phyloP scores from a whole-genome alignment of 2,888 invertebrate species.

The Actias luna region DNA sequence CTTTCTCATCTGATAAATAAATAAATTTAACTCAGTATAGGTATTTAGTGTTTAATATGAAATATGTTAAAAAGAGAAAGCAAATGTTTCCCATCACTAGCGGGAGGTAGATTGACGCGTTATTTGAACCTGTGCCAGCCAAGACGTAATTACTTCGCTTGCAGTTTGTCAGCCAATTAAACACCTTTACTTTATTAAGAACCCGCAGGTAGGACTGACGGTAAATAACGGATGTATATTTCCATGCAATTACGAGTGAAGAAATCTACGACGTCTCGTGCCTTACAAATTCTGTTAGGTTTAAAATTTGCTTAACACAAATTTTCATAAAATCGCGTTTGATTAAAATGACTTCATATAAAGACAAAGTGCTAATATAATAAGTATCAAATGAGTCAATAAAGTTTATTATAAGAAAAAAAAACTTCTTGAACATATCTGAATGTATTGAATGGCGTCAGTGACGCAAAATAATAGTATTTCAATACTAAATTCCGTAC shows the following conservation, averaged over 20 bases:
- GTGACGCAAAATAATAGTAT: no score
- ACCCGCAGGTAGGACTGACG: slow-evolving; percentile 59
- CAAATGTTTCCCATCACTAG: slow-evolving; percentile 45
- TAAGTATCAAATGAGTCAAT: no score
- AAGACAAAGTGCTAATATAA: no score
- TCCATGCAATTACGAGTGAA: slow-evolving; percentile 12
- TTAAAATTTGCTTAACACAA: no score
- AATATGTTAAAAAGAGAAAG: slow-evolving; percentile 12
- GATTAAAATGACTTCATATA: no score
- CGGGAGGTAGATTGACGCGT: slow-evolving; percentile 64
- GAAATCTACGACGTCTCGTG: background rate
- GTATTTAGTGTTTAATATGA: background rate
- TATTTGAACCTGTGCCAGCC: slow-evolving; percentile 67
- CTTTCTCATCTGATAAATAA: no score
- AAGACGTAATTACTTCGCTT: slow-evolving; percentile 77
- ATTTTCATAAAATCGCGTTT: no score
- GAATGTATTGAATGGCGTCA: no score
- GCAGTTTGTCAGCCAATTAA: slow-evolving; percentile 82
- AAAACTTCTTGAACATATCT: no score
- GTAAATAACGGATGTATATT: slow-evolving; percentile 10
- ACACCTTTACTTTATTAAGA: slow-evolving; percentile 82
- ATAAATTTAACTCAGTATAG: background rate
- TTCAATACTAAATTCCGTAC: no score
- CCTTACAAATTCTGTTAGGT: background rate
- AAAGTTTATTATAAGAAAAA: no score